Evolutionary conservation across 2,888 invertebrate species (phyloP), one percentile per base, ranked within the genome.

Genomic region (Meloe dianella): DNA sequence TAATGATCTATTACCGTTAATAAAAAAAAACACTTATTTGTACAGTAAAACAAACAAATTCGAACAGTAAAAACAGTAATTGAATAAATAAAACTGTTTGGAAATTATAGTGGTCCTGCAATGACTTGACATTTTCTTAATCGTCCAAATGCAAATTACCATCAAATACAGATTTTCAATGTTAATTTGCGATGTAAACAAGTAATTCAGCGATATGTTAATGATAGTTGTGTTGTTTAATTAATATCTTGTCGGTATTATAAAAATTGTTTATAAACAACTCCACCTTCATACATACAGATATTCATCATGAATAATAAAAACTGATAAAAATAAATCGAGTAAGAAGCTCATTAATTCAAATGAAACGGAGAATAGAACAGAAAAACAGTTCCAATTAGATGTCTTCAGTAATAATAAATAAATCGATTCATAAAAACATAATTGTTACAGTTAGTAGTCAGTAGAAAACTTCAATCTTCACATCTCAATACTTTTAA

Each of bases 381-480:
- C 14, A 5, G 3, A 24, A 54, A 54, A 24, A 24, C 24, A 22
- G 10, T 22, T 24, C 54, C 54, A 54, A 54, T 54, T 65, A 65
- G 27, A 32, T 35, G 38, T 58, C 62, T 61, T 61, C 54, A 51
- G 58, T 58, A 61, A 58, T 9, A 61, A 59, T 10, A 54, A 24
- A 54, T 54, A 54, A 54, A 54, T 54, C 54, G 54, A 27, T 54
- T 14, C 27, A 54, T 54, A 27, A 54, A 54, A 54, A 54, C 54
- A 54, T 54, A 54, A 54, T 54, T 54, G 54, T 24, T 54, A 54
- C 54, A 54, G 24, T 27, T 54, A 22, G 2, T 27, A 6, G 14
- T 54, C 1, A 2, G 12, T 27, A 54, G 27, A 54, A 54, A 27
- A 54, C n/a, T 24, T 54, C 0, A 4, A 54, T 54, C 27, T 27